These are phyloP conservation scores for Enteromius argenteus DNA, from an alignment of 2,797 vertebrate genomes.

Conservation along the genomic window DNA sequence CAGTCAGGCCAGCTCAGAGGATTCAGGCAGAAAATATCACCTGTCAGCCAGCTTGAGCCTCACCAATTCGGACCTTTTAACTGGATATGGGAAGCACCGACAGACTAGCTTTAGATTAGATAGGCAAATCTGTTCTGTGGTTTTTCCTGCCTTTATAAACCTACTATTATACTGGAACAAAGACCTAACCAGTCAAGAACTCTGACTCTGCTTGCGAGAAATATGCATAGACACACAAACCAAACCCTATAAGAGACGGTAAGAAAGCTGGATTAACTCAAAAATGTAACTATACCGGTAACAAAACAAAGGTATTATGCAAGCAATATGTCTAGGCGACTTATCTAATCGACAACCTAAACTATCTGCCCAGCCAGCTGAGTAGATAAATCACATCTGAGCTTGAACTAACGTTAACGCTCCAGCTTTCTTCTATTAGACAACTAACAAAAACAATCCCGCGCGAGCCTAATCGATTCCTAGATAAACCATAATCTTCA, in stretches of 20 bases:
- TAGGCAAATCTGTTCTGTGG: slow-evolving; percentile 1
- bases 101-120: background rate
- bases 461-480: background rate
- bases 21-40: slow-evolving; percentile 43
- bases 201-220: slow-evolving; percentile 12
- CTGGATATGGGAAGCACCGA: background rate
- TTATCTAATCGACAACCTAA: slow-evolving; percentile 27
- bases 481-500: background rate
- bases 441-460: background rate
- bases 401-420: background rate
- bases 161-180: slow-evolving; percentile 14
- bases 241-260: background rate
- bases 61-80: background rate
- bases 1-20: slow-evolving; percentile 47
- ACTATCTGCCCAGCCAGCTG: slow-evolving; percentile 48
- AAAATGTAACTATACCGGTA: background rate
- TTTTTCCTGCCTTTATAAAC: slow-evolving; percentile 17
- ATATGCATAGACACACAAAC: slow-evolving; percentile 32
- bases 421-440: background rate
- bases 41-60: slow-evolving; percentile 31
- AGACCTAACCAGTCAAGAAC: background rate
- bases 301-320: slow-evolving; percentile 22
- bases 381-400: slow-evolving; percentile 40
- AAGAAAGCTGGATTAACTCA: slow-evolving; percentile 10
- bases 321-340: background rate